Base-by-base conservation (phyloP, 37 sponge, comb jelly and placozoan species). In the Haliclona indistincta region DNA sequence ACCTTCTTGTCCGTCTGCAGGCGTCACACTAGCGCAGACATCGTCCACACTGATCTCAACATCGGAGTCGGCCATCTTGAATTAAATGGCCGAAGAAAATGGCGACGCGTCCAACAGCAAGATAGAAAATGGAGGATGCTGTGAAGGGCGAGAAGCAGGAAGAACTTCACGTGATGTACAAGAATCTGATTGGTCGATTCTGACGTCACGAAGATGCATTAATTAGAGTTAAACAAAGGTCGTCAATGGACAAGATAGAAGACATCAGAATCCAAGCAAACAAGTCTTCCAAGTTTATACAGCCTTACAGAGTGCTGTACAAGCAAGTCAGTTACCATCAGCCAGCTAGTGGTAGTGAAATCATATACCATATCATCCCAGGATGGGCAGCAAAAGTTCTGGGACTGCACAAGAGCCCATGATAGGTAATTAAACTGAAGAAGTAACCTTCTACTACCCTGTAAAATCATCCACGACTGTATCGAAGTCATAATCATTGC, bases 341-440 rank as follows among this genome's bases (percentile, higher is more conserved):
- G 8, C 63, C 26, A 23, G 7, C 26, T 60, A 28, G 7, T 30
- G 7, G 41, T 35, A 22, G 22, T 28, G 23, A 20, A 32, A 35
- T 70, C 44, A 11, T 8, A 35, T 47, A 19, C 17, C 60, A 20
- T 78, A 33, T 38, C 54, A 13, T 41, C 37, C 1, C 60, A 95
- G 96, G 77, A 89, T 70, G 91, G 91, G 2, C 68, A 63, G 51
- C 41, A 74, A 26, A 86, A 43, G 64, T 7, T 87, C 2, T 96
- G 97, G 97, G 97, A 96, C 64, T 93, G 89, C 54, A 68, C 81
- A n/a, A 83, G 81, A 47, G 54, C 68, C 36, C 97, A 96, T 58
- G 84, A 93, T 80, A 95, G 96, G 96, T 95, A 23, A 67, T 56
- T 45, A 23, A 2, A 23, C 19, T 49, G 61, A 54, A n/a, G n/a